Evolutionary conservation across 2,797 vertebrate genomes (phyloP).

Genomic region (Rhynchotus rufescens): DNA sequence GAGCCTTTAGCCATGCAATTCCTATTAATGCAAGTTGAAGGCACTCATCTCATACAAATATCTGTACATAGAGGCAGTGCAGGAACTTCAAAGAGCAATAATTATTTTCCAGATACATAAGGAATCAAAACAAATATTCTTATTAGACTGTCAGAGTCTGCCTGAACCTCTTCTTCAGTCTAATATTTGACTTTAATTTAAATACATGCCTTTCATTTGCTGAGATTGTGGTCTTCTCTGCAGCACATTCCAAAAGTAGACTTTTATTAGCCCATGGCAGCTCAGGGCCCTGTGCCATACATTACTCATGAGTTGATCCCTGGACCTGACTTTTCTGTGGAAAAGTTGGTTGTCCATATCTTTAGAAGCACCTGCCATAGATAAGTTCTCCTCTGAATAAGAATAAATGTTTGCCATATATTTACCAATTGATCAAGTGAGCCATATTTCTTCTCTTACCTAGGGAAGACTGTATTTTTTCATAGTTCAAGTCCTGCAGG

Average conservation of each 20-base stretch:
- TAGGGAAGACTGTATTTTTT: accelerated
- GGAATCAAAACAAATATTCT: slow-evolving; percentile 59
- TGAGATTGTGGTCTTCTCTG: background rate
- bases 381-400: background rate
- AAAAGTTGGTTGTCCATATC: background rate
- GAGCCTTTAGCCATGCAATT: background rate
- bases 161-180: background rate
- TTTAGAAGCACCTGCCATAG: background rate
- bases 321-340: background rate
- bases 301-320: background rate
- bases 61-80: background rate
- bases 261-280: background rate
- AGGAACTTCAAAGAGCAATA: background rate
- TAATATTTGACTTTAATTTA: slow-evolving; percentile 69
- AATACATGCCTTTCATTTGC: slow-evolving; percentile 38
- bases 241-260: background rate
- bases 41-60: background rate
- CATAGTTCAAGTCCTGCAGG: background rate
- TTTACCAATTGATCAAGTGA: background rate
- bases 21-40: background rate
- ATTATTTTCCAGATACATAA: slow-evolving; percentile 48
- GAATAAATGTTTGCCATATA: background rate
- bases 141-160: slow-evolving; percentile 37
- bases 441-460: background rate
- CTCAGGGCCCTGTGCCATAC: background rate